Evolutionary conservation across 1,140 invertebrate species (phyloP), one percentile per base, ranked within the genome.

Genomic region (Penaeus chinensis): DNA sequence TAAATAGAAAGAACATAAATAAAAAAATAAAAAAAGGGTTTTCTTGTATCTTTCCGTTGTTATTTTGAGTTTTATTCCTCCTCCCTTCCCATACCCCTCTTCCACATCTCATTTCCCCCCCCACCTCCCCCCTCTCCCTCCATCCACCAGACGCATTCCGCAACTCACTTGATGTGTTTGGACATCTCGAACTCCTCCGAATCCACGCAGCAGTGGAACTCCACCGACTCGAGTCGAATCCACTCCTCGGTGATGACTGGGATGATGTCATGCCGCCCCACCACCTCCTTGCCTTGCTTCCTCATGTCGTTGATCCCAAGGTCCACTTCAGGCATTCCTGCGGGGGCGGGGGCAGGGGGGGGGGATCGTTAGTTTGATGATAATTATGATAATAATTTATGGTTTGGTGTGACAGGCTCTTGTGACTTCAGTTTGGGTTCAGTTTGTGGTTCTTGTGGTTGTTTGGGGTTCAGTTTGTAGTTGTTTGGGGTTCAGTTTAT

Each of bases 171-270:
- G 89, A 99, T 97, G 88, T 97, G 96, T 92, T 97, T 96, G 10
- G 96, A 96, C 85, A 95, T 95, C 84, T 98, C 95, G 92, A 98
- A 99, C 90, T 98, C 97, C 81, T 97, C 95, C 90, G 96, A 95
- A 91, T 99, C 96, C 16, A 99, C 96, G 92, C 96, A 97, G 63
- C 95, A 95, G 93, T 99, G 98, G 92, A 99, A 99, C 92, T 99
- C 98, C 0, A 97, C 94, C 37, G 95, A 95, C 93, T 99, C 98
- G 10, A 99, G 94, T 71, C 97, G 95, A 91, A 99, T 99, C 99
- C 99, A 99, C 93, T 99, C 98, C 93, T 99, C 99, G 0, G 99
- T 99, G 84, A 98, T 97, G 60, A 99, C 98, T 16, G 99, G 99
- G 91, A 99, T 98, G 91, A 99, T 99, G 92, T 99, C 99, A 92